Evolutionary conservation across 2,888 invertebrate genomes (phyloP).

Genomic region (Drosophila mimetica): DNA sequence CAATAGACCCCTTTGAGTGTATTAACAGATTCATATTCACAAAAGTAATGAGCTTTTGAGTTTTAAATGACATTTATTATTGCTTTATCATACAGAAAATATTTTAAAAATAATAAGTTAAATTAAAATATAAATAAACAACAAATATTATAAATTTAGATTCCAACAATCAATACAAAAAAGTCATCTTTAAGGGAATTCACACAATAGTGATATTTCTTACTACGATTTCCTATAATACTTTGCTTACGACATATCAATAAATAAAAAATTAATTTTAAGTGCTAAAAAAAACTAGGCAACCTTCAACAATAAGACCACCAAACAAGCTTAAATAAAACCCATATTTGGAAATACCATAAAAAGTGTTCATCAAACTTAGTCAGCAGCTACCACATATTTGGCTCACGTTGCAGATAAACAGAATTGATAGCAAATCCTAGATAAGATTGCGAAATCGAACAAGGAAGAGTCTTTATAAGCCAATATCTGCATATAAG

Average conservation of each 20-base stretch:
- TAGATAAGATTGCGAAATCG: slow-evolving; percentile 28
- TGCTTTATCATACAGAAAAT: too few relatives aligned
- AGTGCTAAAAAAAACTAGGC: neutral
- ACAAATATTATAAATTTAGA: too few relatives aligned
- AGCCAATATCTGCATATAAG: neutral
- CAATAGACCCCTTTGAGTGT: neutral
- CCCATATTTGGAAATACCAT: neutral
- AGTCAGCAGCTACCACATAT: slow-evolving; percentile 12
- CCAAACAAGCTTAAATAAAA: neutral
- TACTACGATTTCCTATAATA: too few relatives aligned
- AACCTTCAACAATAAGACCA: neutral
- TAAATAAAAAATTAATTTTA: neutral
- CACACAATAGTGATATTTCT: too few relatives aligned
- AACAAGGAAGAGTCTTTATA: slow-evolving; percentile 23
- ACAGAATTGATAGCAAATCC: slow-evolving; percentile 1
- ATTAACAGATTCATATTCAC: neutral
- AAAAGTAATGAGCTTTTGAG: too few relatives aligned
- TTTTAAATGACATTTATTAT: too few relatives aligned
- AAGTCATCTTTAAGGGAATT: too few relatives aligned
- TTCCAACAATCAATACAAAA: too few relatives aligned
- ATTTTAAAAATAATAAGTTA: too few relatives aligned
- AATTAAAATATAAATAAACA: too few relatives aligned
- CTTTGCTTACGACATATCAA: neutral
- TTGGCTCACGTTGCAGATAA: slow-evolving; percentile 3
- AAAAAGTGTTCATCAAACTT: slow-evolving; percentile 3